Evolutionary conservation across 1,140 invertebrate genomes (phyloP).

Genomic region (Probaryconus sp.): DNA sequence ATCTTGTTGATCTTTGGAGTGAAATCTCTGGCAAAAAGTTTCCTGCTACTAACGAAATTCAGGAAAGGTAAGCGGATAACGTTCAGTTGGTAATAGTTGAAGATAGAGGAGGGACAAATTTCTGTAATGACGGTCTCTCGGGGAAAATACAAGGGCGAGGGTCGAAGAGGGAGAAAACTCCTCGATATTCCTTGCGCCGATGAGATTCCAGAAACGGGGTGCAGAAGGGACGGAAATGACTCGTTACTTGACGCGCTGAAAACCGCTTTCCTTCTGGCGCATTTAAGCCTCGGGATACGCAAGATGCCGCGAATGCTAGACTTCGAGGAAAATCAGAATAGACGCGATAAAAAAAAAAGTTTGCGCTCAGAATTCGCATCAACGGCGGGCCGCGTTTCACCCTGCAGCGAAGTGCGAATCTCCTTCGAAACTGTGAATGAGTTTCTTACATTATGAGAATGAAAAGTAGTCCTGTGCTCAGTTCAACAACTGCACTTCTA

Average conservation of each 20-base stretch:
- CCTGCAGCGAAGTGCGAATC: conserved; percentile 41
- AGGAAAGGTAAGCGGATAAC: conserved; percentile 50
- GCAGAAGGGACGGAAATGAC: conserved; percentile 70
- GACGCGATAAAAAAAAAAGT: conserved; percentile 49
- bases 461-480: conserved; percentile 24
- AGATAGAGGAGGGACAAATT: conserved; percentile 50
- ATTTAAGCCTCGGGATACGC: conserved; percentile 43
- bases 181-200: conserved; percentile 31
- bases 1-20: conserved; percentile 28
- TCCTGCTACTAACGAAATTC: conserved; percentile 10
- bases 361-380: conserved; percentile 38
- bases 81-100: conserved; percentile 62
- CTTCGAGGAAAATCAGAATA: conserved; percentile 26
- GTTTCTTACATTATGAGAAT: conserved; percentile 49
- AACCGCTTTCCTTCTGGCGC: conserved; percentile 68
- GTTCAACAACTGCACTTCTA: conserved; percentile 14
- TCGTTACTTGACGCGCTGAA: conserved; percentile 72
- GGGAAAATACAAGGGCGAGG: conserved; percentile 15
- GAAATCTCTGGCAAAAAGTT: conserved; percentile 32
- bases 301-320: conserved; percentile 22
- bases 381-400: conserved; percentile 33
- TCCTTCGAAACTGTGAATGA: conserved; percentile 49
- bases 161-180: conserved; percentile 12
- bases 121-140: conserved; percentile 41
- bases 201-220: conserved; percentile 32